Percentiles rank a stretch among this genome's conserved stretches.
Evolutionary conservation across 2,113 vertebrate species (phyloP).

Genomic region (Struthio camelus): DNA sequence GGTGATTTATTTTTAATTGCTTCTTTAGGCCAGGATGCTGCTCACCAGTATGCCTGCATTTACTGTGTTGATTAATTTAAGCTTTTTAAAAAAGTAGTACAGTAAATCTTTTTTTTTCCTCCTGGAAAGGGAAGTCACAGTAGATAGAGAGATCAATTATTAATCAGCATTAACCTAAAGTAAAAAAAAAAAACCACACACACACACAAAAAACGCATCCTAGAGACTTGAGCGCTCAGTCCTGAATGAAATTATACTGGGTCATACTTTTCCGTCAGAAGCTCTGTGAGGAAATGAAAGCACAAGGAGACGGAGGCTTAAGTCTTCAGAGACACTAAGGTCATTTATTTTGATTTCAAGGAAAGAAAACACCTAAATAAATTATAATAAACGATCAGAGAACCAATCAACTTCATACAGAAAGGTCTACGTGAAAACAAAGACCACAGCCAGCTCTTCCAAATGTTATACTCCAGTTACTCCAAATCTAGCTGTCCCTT

Average conservation of each 20-base stretch:
- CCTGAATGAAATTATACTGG: background rate
- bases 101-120: background rate
- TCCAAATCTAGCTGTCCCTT: background rate
- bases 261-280: background rate
- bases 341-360: background rate
- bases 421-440: background rate
- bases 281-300: background rate
- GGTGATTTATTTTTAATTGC: conserved; percentile 75
- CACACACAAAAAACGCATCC: background rate
- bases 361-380: background rate
- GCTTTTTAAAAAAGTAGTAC: background rate
- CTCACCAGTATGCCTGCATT: conserved; percentile 22
- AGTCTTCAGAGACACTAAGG: background rate
- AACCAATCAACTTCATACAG: background rate
- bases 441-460: background rate
- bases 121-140: conserved; percentile 16
- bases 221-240: background rate
- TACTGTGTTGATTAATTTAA: conserved; percentile 41
- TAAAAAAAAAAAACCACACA: background rate
- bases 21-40: conserved; percentile 57
- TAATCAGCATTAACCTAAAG: conserved; percentile 14
- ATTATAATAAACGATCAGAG: background rate
- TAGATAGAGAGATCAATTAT: conserved; percentile 15
- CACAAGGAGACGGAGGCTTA: background rate
- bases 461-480: background rate